Conservation (phyloP, 2,888 invertebrate species). For the Himalopsyche japonica region DNA sequence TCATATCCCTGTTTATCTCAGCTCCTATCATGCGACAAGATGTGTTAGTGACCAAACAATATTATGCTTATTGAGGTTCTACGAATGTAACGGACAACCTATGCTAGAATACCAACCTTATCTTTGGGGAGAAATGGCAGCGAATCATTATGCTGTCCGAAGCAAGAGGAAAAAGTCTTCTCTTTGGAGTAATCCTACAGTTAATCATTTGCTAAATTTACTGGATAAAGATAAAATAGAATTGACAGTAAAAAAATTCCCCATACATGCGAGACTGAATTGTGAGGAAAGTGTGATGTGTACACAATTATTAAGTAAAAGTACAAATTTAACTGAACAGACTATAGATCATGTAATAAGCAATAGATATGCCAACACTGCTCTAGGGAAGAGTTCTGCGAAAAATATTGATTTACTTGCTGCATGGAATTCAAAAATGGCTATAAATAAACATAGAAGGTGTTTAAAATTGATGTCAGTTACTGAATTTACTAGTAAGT, state of each 20-base stretch:
- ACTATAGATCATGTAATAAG: neutral
- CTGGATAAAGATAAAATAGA: constrained; percentile 67
- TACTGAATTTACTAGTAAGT: neutral
- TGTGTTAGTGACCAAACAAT: constrained; percentile 71
- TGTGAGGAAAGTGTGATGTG: constrained; percentile 45
- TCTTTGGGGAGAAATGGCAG: constrained; percentile 82
- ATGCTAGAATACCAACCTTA: constrained; percentile 75
- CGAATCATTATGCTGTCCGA: constrained; percentile 73
- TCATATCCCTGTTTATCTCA: constrained; percentile 76
- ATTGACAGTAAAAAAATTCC: constrained; percentile 72
- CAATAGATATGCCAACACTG: neutral
- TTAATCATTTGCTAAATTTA: constrained; percentile 72
- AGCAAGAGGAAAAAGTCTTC: constrained; percentile 57
- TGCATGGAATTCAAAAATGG: neutral
- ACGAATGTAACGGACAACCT: constrained; percentile 69
- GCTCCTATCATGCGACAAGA: constrained; percentile 77
- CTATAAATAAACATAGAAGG: neutral
- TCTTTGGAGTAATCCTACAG: constrained; percentile 72
- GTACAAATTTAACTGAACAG: neutral
- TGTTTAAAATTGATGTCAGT: neutral
- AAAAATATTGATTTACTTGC: neutral
- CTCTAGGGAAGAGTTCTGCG: neutral
- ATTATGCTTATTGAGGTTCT: constrained; percentile 67
- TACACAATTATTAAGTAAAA: neutral
- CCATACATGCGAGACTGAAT: constrained; percentile 64